phyloP scores from a whole-genome alignment of 2,888 invertebrate species.

The Orthonychiurus folsomi region DNA sequence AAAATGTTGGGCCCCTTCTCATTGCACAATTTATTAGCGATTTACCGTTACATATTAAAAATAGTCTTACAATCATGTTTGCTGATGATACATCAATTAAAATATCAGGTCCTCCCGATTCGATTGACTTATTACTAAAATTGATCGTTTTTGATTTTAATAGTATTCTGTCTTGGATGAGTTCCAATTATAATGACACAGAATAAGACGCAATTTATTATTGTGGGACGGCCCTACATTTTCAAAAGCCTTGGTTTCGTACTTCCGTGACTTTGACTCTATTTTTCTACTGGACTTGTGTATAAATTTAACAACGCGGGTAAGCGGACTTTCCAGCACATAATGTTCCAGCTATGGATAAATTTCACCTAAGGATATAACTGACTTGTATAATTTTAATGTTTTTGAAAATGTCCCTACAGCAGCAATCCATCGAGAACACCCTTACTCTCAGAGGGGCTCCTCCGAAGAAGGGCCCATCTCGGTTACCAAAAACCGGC shows the following conservation, averaged over 20 bases:
- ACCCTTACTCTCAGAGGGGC: too few species aligned
- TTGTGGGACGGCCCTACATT: not conserved
- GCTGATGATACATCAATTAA: constrained; percentile 2
- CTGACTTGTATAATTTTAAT: too few species aligned
- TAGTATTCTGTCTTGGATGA: not conserved
- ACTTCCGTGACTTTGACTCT: too few species aligned
- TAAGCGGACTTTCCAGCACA: too few species aligned
- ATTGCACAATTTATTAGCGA: constrained; percentile 1
- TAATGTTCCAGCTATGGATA: too few species aligned
- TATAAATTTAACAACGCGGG: too few species aligned
- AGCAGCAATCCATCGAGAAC: too few species aligned
- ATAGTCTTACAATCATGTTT: not conserved
- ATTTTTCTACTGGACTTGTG: too few species aligned
- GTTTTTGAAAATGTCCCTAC: too few species aligned
- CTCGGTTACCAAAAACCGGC: too few species aligned
- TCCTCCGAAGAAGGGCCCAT: too few species aligned
- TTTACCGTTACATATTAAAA: not conserved
- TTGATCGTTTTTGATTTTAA: not conserved
- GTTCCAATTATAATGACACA: not conserved
- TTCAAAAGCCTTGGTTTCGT: not conserved
- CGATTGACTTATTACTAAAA: not conserved
- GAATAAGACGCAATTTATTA: not conserved
- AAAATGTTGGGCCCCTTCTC: not conserved
- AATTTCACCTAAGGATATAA: too few species aligned
- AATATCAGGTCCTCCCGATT: not conserved